phyloP scores from a whole-genome alignment of 1,140 invertebrate species.

The Bombus breviceps region DNA sequence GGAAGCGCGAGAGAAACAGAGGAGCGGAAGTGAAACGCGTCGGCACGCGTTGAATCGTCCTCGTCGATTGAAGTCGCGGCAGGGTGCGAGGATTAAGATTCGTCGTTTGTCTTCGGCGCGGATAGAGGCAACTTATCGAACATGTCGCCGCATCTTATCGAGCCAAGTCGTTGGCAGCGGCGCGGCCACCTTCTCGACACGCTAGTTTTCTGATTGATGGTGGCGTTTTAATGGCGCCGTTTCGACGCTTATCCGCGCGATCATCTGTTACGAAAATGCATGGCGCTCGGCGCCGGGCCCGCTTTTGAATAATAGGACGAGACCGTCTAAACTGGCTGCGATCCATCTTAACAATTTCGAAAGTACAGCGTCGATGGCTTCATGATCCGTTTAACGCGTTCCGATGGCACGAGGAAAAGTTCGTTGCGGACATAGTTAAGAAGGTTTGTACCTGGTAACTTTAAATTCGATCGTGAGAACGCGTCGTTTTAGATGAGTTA shows the following conservation, averaged over 20 bases:
- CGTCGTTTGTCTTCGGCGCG: conserved; percentile 6
- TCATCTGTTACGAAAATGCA: neutral
- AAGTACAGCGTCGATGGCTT: neutral
- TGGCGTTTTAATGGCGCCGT: conserved; percentile 1
- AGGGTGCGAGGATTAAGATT: conserved; percentile 6
- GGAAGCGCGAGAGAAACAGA: neutral
- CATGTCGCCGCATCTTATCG: conserved; percentile 9
- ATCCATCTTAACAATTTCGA: conserved; percentile 26
- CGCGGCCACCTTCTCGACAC: neutral
- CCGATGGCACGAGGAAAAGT: neutral
- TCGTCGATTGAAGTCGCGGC: conserved; percentile 33
- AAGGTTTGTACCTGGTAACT: neutral
- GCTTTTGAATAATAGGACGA: conserved; percentile 19
- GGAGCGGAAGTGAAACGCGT: neutral
- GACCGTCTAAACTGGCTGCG: neutral
- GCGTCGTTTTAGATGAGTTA: neutral
- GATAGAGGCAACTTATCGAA: neutral
- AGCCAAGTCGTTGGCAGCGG: neutral
- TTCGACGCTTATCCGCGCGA: neutral
- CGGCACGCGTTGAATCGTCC: conserved; percentile 57
- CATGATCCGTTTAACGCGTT: conserved; percentile 13
- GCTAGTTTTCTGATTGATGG: conserved; percentile 13
- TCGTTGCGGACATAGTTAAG: neutral
- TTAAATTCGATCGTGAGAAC: neutral
- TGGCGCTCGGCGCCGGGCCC: neutral